These are phyloP conservation scores for Sphaeramia orbicularis DNA, from an alignment of 2,797 vertebrate species.

Conservation along the genomic window DNA sequence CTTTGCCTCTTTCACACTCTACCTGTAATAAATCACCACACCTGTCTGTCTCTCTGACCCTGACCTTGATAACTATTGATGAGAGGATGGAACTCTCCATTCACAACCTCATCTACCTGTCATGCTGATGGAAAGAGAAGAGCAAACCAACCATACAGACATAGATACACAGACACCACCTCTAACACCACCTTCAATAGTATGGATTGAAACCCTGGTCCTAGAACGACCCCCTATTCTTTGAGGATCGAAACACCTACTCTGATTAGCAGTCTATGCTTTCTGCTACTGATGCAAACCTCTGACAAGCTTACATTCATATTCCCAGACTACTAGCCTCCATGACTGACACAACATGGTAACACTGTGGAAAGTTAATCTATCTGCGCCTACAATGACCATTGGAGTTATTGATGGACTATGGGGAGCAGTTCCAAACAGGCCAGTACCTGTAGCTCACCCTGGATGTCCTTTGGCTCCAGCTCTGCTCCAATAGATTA, in stretches of 20 bases:
- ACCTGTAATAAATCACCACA: conserved; percentile 62
- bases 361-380: conserved; percentile 57
- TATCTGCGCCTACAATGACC: conserved; percentile 52
- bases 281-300: conserved; percentile 27
- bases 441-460: conserved; percentile 29
- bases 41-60: conserved; percentile 55
- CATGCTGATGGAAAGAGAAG: conserved; percentile 54
- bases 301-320: conserved; percentile 3
- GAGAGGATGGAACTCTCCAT: conserved; percentile 65
- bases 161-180: conserved; percentile 1
- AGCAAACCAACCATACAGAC: conserved; percentile 43
- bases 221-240: conserved; percentile 37
- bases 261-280: conserved; percentile 25
- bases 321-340: conserved; percentile 16
- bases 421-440: conserved; percentile 11
- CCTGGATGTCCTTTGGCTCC: conserved; percentile 42
- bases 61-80: conserved; percentile 76
- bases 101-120: conserved; percentile 59
- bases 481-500: conserved; percentile 68
- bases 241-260: conserved; percentile 1
- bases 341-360: conserved; percentile 49
- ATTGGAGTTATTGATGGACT: conserved; percentile 64
- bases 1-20: conserved; percentile 28
- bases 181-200: not conserved
- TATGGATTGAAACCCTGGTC: conserved; percentile 13